phyloP scores from a whole-genome alignment of 1,140 invertebrate genomes.

The Panonychus citri region DNA sequence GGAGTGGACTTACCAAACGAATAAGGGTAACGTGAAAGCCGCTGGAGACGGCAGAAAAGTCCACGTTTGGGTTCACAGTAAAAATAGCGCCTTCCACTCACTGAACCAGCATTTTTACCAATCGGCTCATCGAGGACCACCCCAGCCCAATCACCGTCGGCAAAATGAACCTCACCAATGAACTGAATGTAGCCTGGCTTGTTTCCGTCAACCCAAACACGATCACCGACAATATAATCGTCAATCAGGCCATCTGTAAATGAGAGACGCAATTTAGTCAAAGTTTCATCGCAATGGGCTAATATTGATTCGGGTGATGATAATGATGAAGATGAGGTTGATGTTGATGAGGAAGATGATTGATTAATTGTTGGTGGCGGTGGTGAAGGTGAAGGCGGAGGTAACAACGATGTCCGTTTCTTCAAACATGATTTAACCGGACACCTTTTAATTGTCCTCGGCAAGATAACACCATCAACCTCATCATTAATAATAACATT shows the following conservation, averaged over 20 bases:
- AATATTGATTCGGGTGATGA: no score
- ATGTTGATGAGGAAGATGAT: no score
- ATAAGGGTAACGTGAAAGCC: constrained; percentile 12
- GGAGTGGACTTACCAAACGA: neutral
- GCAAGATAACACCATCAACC: no score
- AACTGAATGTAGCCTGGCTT: constrained; percentile 85
- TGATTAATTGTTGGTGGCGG: no score
- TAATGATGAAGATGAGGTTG: no score
- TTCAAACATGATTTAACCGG: no score
- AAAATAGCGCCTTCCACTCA: constrained; percentile 70
- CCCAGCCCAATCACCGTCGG: constrained; percentile 73
- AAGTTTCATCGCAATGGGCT: no score
- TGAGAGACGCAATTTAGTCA: neutral
- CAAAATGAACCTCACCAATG: constrained; percentile 85
- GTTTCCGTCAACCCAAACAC: constrained; percentile 78
- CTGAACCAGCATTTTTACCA: constrained; percentile 94
- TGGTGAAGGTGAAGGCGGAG: no score
- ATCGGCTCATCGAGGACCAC: constrained; percentile 79
- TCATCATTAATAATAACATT: no score
- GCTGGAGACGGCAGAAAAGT: constrained; percentile 44
- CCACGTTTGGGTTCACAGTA: constrained; percentile 80
- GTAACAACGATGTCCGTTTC: no score
- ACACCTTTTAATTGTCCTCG: no score
- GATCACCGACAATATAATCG: constrained; percentile 85
- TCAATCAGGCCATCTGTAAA: constrained; percentile 32